phyloP scores from a whole-genome alignment of 1,140 invertebrate species.

The Holotrichia oblita region DNA sequence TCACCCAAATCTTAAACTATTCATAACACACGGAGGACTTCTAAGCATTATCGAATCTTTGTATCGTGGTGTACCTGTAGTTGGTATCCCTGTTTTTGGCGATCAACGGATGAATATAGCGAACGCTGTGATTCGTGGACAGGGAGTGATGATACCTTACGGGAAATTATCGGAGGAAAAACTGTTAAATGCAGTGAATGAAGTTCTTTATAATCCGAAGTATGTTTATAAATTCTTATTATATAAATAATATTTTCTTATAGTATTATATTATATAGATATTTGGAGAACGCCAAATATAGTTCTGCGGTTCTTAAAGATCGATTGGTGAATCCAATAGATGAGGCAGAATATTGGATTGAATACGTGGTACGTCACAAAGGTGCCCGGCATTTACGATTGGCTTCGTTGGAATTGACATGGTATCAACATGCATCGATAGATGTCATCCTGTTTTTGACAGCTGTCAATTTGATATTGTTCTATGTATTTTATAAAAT shows the following conservation, averaged over 20 bases:
- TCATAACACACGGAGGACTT: conserved; percentile 35
- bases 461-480: no score
- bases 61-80: background rate
- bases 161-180: background rate
- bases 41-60: conserved; percentile 4
- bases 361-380: conserved; percentile 63
- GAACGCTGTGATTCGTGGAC: background rate
- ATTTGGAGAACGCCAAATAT: conserved; percentile 5
- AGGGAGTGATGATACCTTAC: background rate
- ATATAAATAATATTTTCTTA: conserved; percentile 4
- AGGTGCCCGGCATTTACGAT: conserved; percentile 60
- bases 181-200: background rate
- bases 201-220: conserved; percentile 34
- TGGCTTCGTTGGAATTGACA: conserved; percentile 51
- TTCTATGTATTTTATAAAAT: no score
- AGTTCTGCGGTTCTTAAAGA: conserved; percentile 50
- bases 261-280: conserved; percentile 39
- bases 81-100: no score
- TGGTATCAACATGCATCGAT: no score
- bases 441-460: no score
- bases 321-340: conserved; percentile 56
- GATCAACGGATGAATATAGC: conserved; percentile 31
- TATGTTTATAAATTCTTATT: background rate
- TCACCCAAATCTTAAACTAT: conserved; percentile 35
- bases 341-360: conserved; percentile 63